Evolutionary conservation across 2,113 vertebrate genomes (phyloP).

Genomic region (Alosa alosa): DNA sequence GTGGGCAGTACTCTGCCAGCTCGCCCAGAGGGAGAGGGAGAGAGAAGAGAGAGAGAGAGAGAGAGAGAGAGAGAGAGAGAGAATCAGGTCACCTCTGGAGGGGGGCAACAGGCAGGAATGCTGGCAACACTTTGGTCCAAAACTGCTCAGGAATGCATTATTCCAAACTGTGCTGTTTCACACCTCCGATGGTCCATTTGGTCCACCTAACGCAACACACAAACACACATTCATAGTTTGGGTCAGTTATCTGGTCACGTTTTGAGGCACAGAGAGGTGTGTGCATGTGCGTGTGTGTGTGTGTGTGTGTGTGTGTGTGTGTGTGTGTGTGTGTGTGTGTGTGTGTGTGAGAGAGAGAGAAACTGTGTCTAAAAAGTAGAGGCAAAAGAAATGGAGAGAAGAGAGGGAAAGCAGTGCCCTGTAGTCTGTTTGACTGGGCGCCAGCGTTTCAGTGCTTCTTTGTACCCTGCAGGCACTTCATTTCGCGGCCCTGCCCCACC

Average conservation of each 20-base stretch:
- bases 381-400: too few species aligned
- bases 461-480: conserved; percentile 45
- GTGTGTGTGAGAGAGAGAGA: neutral
- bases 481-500: conserved; percentile 36
- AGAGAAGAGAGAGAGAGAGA: too few species aligned
- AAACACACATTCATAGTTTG: neutral
- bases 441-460: conserved; percentile 27
- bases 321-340: neutral
- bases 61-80: too few species aligned
- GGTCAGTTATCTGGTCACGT: neutral
- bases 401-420: neutral
- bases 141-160: conserved; percentile 9
- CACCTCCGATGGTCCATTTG: neutral
- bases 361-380: too few species aligned
- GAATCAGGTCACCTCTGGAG: too few species aligned
- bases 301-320: neutral
- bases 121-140: neutral
- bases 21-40: too few species aligned
- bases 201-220: neutral
- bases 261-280: neutral
- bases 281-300: neutral
- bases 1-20: too few species aligned
- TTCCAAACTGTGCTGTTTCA: neutral
- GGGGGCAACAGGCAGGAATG: neutral
- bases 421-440: neutral